Evolutionary conservation across 2,797 vertebrate genomes (phyloP), one percentile per base, ranked within the genome.

Genomic region (Xenopus petersii): DNA sequence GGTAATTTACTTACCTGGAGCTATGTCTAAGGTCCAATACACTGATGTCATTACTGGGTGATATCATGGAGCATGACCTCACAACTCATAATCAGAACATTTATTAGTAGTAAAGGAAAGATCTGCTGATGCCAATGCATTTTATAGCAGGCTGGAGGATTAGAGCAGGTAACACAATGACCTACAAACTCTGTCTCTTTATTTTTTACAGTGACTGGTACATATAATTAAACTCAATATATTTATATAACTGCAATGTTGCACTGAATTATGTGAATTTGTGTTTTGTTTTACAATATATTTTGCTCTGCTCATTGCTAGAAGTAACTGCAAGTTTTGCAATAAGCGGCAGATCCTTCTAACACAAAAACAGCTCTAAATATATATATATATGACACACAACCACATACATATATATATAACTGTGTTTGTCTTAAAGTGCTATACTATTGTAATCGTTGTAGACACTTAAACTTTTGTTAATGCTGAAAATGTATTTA

Each of bases 381-480:
- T 12, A 51, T 15, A 51, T 12, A 51, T 51, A 51, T 51, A 51
- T 51, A 51, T 10, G 0, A 21, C 58, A 59, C 30, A 58, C 15
- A 56, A 12, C 2, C 54, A 56, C 54, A 56, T 69, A 69, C 46
- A 58, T 69, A 46, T 56, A 70, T 70, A 26, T 60, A 69, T 64
- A 54, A 42, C 47, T 64, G 55, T 78, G 69, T 72, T 60, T 59
- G 69, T 72, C 64, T 77, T 77, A 77, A 77, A 77, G 77, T 79
- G 71, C 61, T 74, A 70, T 73, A 70, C 58, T 73, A 67, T 55
- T 61, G 67, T 73, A 74, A 73, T 63, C 71, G 66, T 68, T 70
- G 73, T 70, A 73, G 71, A 26, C 46, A 16, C 26, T 51, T 54
- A 60, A 66, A 42, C 55, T 54, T 76, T 71, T 66, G 67, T 70